Percentiles rank a stretch among this genome's conserved stretches.
These are phyloP conservation scores for Gymnoscopelus braueri DNA, from an alignment of 2,797 vertebrate species.

Conservation along the genomic window DNA sequence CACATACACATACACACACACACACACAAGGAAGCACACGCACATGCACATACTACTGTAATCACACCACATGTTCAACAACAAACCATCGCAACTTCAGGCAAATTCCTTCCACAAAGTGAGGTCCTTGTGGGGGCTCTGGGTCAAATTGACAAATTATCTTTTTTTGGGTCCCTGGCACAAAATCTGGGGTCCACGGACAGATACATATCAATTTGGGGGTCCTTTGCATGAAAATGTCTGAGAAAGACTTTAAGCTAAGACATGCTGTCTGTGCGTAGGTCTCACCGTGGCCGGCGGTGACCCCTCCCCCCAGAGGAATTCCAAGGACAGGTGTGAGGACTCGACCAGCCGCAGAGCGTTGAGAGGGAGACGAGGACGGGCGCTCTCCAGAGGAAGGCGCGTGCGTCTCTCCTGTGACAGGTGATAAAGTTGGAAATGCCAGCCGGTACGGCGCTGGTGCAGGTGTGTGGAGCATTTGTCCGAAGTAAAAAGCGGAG, in stretches of 20 bases:
- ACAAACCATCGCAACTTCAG: not conserved
- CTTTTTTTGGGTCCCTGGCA: no score
- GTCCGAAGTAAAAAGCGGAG: slow-evolving; percentile 59
- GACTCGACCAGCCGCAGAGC: slow-evolving; percentile 15
- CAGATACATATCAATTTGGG: no score
- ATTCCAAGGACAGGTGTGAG: slow-evolving; percentile 47
- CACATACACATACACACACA: not conserved
- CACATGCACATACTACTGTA: no score
- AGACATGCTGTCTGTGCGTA: no score
- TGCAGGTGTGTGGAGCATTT: slow-evolving; percentile 68
- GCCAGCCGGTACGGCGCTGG: slow-evolving; percentile 52
- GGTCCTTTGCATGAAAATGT: no score
- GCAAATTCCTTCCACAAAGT: not conserved
- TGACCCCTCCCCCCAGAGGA: slow-evolving; percentile 36
- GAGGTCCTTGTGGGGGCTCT: no score
- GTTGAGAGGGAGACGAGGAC: not conserved
- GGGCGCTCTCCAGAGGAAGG: not conserved
- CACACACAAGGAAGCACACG: no score
- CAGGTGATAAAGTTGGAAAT: slow-evolving; percentile 76
- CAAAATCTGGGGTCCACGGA: no score
- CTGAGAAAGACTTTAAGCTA: no score
- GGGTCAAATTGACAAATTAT: no score
- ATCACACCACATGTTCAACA: not conserved
- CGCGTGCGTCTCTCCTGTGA: slow-evolving; percentile 61
- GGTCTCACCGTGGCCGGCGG: slow-evolving; percentile 11